Percentiles rank a stretch among this genome's conserved stretches.
Conservation (phyloP, 1,140 invertebrate species). For the Drosophila subobscura region DNA sequence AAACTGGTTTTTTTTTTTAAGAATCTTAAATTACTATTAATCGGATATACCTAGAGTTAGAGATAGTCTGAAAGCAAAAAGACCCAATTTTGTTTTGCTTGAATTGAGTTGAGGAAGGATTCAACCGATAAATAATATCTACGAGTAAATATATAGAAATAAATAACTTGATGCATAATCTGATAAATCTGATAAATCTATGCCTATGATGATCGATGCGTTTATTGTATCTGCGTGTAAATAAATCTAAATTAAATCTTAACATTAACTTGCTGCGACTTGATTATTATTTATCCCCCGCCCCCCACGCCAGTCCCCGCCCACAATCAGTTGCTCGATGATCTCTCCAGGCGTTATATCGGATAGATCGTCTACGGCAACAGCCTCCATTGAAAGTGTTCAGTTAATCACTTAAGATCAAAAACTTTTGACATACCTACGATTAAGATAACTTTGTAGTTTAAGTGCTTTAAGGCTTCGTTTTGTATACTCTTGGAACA, state of each 20-base stretch:
- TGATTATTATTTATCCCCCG: conserved; percentile 50
- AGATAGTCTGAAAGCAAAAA: conserved; percentile 72
- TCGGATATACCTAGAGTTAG: conserved; percentile 65
- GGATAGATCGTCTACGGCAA: not conserved
- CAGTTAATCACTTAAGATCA: conserved; percentile 40
- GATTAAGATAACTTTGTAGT: conserved; percentile 39
- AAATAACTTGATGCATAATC: conserved; percentile 10
- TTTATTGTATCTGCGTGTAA: conserved; percentile 80
- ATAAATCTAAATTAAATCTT: conserved; percentile 77
- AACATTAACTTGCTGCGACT: conserved; percentile 61
- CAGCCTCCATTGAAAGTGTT: conserved; percentile 40
- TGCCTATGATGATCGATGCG: conserved; percentile 57
- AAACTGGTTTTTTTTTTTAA: conserved; percentile 71
- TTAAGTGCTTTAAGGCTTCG: conserved; percentile 72
- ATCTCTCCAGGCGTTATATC: not conserved
- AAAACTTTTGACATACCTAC: conserved; percentile 15
- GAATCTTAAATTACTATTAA: conserved; percentile 64
- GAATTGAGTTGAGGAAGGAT: conserved; percentile 39
- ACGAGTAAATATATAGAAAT: conserved; percentile 16
- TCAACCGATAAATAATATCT: conserved; percentile 19
- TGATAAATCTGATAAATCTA: conserved; percentile 13
- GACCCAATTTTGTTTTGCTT: conserved; percentile 71
- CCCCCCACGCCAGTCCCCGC: not conserved
- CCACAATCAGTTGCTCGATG: not conserved
- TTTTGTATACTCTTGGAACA: conserved; percentile 80